Percentiles rank a stretch among this genome's conserved stretches.
Conservation (phyloP, 2,888 invertebrate genomes). For the Limnephilus auricula region DNA sequence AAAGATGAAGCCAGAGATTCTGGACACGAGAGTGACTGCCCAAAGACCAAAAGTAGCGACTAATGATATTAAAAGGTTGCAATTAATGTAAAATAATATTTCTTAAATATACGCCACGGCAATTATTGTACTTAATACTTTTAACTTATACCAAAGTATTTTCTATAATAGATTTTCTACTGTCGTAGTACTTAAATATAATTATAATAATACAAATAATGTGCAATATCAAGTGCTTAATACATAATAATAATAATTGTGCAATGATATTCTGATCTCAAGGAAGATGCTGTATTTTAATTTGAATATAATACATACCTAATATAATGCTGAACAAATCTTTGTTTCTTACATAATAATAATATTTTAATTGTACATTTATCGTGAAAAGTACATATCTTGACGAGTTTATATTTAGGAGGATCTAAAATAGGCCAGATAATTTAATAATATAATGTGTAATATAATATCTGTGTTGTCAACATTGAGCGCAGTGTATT, state of each 20-base stretch:
- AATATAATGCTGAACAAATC: background rate
- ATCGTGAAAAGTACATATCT: slow-evolving; percentile 26
- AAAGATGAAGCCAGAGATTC: slow-evolving; percentile 16
- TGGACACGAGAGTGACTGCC: slow-evolving; percentile 18
- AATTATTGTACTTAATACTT: background rate
- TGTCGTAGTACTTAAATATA: background rate
- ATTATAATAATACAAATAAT: background rate
- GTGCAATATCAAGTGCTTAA: slow-evolving; percentile 6
- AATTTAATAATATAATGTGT: background rate
- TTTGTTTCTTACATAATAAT: background rate
- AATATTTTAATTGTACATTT: background rate
- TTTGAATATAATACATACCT: background rate
- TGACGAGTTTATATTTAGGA: background rate
- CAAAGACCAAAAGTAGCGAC: slow-evolving; percentile 22
- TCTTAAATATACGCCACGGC: background rate
- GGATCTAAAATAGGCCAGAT: background rate
- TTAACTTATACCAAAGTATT: background rate
- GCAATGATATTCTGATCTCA: slow-evolving; percentile 21
- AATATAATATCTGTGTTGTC: slow-evolving; percentile 19
- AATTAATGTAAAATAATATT: slow-evolving; percentile 23
- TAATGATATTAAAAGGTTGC: background rate
- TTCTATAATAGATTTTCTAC: slow-evolving; percentile 2
- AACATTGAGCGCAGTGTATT: background rate
- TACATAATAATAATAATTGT: background rate
- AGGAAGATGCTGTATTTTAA: slow-evolving; percentile 3